Base-by-base conservation (phyloP, 2,797 vertebrate genomes). In the Anas capensis region DNA sequence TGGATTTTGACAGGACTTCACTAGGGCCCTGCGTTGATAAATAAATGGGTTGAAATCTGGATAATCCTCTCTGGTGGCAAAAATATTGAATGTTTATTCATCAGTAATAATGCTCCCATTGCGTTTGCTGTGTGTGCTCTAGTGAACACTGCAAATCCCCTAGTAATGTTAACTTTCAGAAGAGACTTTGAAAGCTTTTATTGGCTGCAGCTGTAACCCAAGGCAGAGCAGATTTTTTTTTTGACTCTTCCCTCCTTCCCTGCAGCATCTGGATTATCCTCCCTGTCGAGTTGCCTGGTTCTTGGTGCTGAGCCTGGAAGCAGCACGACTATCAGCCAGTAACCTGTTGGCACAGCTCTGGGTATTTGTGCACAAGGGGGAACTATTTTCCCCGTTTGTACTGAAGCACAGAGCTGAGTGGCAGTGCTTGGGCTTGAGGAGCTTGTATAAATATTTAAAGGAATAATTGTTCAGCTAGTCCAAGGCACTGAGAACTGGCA, bases 181-280 rank as follows among this genome's bases (percentile, higher is more conserved):
- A 84, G 17, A 83, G 82, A 65, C 93, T 96, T 96, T 93, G 89
- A 96, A 96, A 95, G 80, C 80, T 88, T 92, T 97, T 95, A 94
- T 93, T 95, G 87, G 72, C 92, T 71, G 80, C 93, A 93, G 91
- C 85, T 97, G 93, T 42, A 95, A 93, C 68, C 69, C 87, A 91
- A 72, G 95, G 77, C 62, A 93, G 77, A 93, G 60, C 66, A 86
- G 87, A 80, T 71, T 66, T 40, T 42, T 40, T 36, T 40, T 34
- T 51, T 86, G 13, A 48, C 69, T 73, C 65, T 85, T 92, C 49
- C 58, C 40, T 73, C 66, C 40, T 69, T 65, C 23, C 21, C 69
- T 88, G 8, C 62, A 86, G 76, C 65, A 89, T 88, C 77, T 94
- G 62, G 58, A 48, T 82, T 81, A 29, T 82, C 27, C 29, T 82